Evolutionary conservation across 2,113 vertebrate species (phyloP).

Genomic region (Calyptomena viridis): DNA sequence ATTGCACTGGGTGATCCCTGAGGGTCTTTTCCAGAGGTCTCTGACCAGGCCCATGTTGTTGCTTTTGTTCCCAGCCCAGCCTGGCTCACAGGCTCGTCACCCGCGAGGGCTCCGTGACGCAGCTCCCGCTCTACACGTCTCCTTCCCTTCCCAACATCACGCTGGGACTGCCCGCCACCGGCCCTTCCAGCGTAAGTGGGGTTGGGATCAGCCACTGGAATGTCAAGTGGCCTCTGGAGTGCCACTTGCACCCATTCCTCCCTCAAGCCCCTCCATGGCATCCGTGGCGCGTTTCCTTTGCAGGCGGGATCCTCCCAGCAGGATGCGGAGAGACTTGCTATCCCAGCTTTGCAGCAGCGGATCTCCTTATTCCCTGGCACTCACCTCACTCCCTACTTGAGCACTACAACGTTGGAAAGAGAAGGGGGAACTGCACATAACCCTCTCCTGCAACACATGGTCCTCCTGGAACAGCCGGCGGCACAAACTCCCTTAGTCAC

Average conservation of each 20-base stretch:
- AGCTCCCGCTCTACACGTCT: constrained; percentile 94
- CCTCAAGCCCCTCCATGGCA: fast-evolving
- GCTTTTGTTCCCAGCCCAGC: constrained; percentile 75
- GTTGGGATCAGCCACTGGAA: background rate
- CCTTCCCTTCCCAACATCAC: constrained; percentile 98
- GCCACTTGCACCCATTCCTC: fast-evolving
- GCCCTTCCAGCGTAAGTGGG: constrained; percentile 87
- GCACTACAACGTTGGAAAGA: constrained; percentile 82
- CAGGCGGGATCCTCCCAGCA: constrained; percentile 85
- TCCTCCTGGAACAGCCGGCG: constrained; percentile 87
- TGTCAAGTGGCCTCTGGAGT: background rate
- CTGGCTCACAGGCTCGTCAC: constrained; percentile 87
- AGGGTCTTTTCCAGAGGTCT: background rate
- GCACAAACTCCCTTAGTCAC: constrained; percentile 86
- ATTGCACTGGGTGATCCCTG: no score
- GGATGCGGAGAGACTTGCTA: constrained; percentile 82
- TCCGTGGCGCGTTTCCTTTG: background rate
- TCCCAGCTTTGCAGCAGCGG: constrained; percentile 85
- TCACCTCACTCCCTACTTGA: constrained; percentile 91
- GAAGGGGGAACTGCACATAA: constrained; percentile 82
- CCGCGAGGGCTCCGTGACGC: constrained; percentile 86
- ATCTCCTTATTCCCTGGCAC: constrained; percentile 87
- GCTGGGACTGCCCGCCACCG: constrained; percentile 90
- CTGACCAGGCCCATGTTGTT: background rate
- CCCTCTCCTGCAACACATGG: constrained; percentile 95